A percentile compares a stretch with the other conserved stretches of the same genome.
Evolutionary conservation across 2,113 vertebrate species (phyloP).

Genomic region (Limanda limanda): DNA sequence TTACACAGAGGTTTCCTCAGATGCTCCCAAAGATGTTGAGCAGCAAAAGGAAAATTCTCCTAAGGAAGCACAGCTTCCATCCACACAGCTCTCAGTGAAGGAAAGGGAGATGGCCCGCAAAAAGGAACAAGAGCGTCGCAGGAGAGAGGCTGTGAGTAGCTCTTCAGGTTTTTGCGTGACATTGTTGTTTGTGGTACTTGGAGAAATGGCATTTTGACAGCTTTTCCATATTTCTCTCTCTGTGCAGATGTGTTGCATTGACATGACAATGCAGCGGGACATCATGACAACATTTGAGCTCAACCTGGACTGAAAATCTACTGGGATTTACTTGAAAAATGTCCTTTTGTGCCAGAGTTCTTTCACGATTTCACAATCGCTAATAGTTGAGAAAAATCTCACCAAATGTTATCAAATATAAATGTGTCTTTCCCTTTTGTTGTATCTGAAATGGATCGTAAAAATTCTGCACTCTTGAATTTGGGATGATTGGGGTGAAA

Average conservation of each 20-base stretch:
- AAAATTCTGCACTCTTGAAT: conserved; percentile 54
- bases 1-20: conserved; percentile 41
- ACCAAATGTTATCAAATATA: background rate
- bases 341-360: background rate
- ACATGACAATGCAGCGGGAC: conserved; percentile 89
- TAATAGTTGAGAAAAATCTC: background rate
- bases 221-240: conserved; percentile 24
- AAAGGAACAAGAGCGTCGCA: conserved; percentile 91
- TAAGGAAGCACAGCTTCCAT: conserved; percentile 42
- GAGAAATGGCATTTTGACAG: background rate
- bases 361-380: background rate
- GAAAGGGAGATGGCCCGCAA: conserved; percentile 87
- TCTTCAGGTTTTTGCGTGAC: background rate
- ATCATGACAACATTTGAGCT: conserved; percentile 94
- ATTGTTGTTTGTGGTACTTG: no score
- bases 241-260: conserved; percentile 87
- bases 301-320: conserved; percentile 79
- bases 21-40: conserved; percentile 47
- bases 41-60: conserved; percentile 32
- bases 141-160: conserved; percentile 88
- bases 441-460: conserved; percentile 36
- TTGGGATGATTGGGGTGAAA: conserved; percentile 9
- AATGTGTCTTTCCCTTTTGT: conserved; percentile 15
- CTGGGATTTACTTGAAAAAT: conserved; percentile 1
- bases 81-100: conserved; percentile 46